Base-by-base conservation (phyloP, 2,888 invertebrate species). In the Ecliptopera silaceata region DNA sequence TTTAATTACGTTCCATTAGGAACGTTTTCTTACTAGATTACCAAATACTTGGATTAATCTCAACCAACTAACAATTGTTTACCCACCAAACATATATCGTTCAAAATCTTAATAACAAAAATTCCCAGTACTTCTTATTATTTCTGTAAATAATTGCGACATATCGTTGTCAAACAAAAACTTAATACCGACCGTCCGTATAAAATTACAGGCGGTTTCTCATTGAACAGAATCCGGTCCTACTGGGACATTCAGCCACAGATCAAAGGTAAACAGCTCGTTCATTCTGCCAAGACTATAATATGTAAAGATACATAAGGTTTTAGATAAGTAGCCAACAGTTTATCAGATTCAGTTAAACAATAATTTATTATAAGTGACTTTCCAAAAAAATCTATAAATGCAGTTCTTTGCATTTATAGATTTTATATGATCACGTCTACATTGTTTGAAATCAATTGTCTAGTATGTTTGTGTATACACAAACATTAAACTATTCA, bases 111-210 rank as follows among this genome's bases (percentile, higher is more conserved):
- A 18, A 31, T 22, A 18, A 18, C 1, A 34, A n/a, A 18, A 34
- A 43, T 34, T 44, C 38, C 8, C 20, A 32, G 29, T 18, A 15
- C 29, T 17, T 20, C 2, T 18, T 5, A 12, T 12, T 41, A 20
- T 47, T 53, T 46, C 48, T 51, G 42, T 59, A 49, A 54, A 51
- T 56, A 53, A 61, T 62, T 59, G 61, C 61, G 45, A 62, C 59
- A 57, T 64, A 64, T 62, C 64, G 59, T 64, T 66, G 64, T 63
- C 61, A 59, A 59, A 64, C 49, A 61, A 58, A 61, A 61, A 61
- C 59, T 59, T 61, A 60, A 66, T 58, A 61, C 57, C 53, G 41
- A 57, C 44, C 53, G 36, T 41, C 39, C 52, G 39, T 63, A 60
- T 64, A 55, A 51, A 58, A 61, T 64, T 61, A 61, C 64, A 47